Percentiles rank a stretch among this genome's conserved stretches.
Conservation (phyloP, 2,797 vertebrate species). For the Sebastes kiyomatsui region DNA sequence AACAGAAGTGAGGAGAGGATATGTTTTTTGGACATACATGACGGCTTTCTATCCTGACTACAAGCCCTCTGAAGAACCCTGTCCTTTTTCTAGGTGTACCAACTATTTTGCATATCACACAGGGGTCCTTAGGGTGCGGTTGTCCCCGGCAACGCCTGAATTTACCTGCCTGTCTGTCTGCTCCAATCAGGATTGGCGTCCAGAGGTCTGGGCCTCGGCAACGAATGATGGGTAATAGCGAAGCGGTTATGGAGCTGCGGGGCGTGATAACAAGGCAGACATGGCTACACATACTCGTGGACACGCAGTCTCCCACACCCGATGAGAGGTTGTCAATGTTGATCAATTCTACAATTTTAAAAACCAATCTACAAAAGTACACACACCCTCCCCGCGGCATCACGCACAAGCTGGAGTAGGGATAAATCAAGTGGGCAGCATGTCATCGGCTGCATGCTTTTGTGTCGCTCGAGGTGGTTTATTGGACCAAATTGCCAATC, state of each 20-base stretch:
- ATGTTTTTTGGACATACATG: background rate
- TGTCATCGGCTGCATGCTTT: constrained; percentile 10
- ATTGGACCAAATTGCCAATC: constrained; percentile 7
- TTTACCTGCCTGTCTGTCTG: constrained; percentile 46
- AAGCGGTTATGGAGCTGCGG: constrained; percentile 13
- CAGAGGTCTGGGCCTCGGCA: background rate
- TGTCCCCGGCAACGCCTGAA: constrained; percentile 11
- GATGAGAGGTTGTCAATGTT: constrained; percentile 34
- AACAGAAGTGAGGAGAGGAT: background rate
- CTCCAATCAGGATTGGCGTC: constrained; percentile 38
- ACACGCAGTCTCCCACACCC: background rate
- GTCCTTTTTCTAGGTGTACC: background rate
- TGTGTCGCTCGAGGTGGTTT: background rate
- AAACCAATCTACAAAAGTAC: constrained; percentile 23
- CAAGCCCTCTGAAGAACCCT: background rate
- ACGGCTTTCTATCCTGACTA: background rate
- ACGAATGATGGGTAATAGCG: constrained; percentile 47
- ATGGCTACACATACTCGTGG: background rate
- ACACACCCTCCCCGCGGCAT: background rate
- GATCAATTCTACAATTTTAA: constrained; percentile 35
- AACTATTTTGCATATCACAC: background rate
- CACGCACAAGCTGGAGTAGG: constrained; percentile 3
- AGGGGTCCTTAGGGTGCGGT: constrained; percentile 2
- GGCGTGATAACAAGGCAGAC: constrained; percentile 29
- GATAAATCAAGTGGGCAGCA: constrained; percentile 28